Evolutionary conservation across 2,113 vertebrate species (phyloP).

Genomic region (Oceanodroma tethys): DNA sequence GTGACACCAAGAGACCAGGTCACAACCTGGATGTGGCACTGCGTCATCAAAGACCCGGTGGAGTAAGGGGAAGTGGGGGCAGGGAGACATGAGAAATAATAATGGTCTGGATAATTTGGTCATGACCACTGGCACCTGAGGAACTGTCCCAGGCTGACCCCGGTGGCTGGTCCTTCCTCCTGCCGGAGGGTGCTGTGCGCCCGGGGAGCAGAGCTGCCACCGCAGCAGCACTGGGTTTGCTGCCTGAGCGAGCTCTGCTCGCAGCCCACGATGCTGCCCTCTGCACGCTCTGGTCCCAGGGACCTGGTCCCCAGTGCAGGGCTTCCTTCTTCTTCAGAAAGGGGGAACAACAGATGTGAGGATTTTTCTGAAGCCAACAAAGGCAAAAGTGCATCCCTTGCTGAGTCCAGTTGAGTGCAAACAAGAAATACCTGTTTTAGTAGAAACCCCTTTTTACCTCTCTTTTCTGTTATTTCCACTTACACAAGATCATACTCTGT

Average conservation of each 20-base stretch:
- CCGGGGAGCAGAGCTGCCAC: not conserved
- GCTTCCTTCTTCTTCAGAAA: not conserved
- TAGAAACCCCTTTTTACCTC: not conserved
- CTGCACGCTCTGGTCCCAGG: not conserved
- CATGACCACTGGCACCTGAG: not conserved
- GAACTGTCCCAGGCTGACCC: slow-evolving; percentile 3
- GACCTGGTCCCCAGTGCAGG: not conserved
- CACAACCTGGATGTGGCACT: slow-evolving; percentile 37
- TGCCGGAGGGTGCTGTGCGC: not conserved
- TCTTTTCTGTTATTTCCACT: not conserved
- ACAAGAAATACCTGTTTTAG: not conserved
- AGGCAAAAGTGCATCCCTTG: not conserved
- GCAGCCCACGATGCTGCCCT: rapidly evolving
- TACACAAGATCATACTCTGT: not conserved
- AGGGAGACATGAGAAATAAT: not conserved
- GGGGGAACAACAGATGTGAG: not conserved
- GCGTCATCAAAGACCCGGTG: not conserved
- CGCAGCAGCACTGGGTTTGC: not conserved
- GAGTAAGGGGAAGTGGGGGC: not conserved
- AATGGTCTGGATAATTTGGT: not conserved
- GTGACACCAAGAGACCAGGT: not conserved
- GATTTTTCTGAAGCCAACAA: not conserved
- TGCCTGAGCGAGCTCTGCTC: not conserved
- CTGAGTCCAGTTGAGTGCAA: not conserved
- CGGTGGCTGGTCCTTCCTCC: not conserved